A percentile compares a stretch with the other conserved stretches of the same genome.
Conservation (phyloP, 2,113 vertebrate genomes). For the Bagarius yarrelli region DNA sequence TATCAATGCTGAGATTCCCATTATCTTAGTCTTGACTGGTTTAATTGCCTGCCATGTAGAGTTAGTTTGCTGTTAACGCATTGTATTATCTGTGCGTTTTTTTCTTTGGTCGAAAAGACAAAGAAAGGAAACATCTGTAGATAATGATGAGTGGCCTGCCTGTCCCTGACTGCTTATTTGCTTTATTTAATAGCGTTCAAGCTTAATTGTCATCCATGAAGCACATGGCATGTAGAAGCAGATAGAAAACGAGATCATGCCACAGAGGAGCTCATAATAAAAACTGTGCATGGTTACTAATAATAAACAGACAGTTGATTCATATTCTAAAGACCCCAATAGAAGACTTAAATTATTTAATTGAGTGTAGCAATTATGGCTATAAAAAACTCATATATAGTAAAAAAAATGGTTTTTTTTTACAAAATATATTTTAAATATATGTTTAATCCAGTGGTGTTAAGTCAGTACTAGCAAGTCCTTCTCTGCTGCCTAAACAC, state of each 20-base stretch:
- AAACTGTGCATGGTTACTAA: no score
- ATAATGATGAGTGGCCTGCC: slow-evolving; percentile 3
- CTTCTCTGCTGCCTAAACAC: no score
- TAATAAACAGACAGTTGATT: no score
- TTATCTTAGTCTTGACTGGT: slow-evolving; percentile 27
- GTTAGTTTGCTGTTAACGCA: neutral
- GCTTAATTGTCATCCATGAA: neutral
- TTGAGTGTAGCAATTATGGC: no score
- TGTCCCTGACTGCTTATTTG: neutral
- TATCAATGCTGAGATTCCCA: slow-evolving; percentile 25
- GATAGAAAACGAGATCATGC: neutral
- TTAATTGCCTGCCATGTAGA: slow-evolving; percentile 10
- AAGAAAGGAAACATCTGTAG: slow-evolving; percentile 28
- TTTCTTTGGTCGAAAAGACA: neutral
- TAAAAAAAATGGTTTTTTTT: no score
- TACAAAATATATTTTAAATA: no score
- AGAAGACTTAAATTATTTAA: no score
- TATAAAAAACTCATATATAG: no score
- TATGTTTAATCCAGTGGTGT: no score
- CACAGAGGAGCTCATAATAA: no score
- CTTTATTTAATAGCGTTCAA: neutral
- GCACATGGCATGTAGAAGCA: neutral
- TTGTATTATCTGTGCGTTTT: neutral
- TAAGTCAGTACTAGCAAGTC: no score
- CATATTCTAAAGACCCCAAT: no score